A percentile compares a stretch with the other conserved stretches of the same genome.
These are phyloP conservation scores for Coregonus sp. DNA, from an alignment of 2,797 vertebrate genomes.

Conservation along the genomic window DNA sequence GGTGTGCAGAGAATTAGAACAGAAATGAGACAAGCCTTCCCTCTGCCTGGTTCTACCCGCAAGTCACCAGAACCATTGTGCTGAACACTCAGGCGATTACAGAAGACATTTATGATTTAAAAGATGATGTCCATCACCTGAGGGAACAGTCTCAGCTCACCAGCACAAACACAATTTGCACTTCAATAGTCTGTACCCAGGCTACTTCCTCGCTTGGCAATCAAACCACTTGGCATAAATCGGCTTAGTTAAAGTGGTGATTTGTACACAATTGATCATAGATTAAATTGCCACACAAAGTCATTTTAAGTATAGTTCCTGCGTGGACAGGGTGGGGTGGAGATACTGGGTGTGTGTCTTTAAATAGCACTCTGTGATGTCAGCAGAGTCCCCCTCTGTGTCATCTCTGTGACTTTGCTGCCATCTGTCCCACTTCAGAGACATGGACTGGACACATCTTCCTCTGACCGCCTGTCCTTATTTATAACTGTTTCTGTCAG, in stretches of 20 bases:
- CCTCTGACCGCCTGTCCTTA: neutral
- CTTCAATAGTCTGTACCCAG: neutral
- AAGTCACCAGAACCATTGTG: neutral
- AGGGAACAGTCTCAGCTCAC: neutral
- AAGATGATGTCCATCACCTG: neutral
- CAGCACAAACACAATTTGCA: neutral
- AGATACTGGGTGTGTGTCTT: constrained; percentile 29
- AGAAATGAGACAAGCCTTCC: constrained; percentile 40
- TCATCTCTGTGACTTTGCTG: constrained; percentile 48
- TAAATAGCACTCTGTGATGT: constrained; percentile 71
- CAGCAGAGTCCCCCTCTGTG: constrained; percentile 67
- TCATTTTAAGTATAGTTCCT: neutral
- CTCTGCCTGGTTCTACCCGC: constrained; percentile 12
- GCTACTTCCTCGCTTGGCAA: neutral
- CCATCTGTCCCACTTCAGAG: constrained; percentile 66
- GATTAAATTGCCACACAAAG: neutral
- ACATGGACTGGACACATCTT: constrained; percentile 27
- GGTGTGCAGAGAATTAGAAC: constrained; percentile 64
- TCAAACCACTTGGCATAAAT: neutral
- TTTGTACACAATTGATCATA: neutral
- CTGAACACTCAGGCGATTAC: neutral
- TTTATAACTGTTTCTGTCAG: neutral
- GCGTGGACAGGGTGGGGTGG: neutral
- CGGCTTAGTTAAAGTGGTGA: neutral
- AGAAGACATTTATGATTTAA: neutral